These are phyloP conservation scores for Cyprinodon brontotheroides DNA, from an alignment of 2,113 vertebrate species.

Conservation along the genomic window DNA sequence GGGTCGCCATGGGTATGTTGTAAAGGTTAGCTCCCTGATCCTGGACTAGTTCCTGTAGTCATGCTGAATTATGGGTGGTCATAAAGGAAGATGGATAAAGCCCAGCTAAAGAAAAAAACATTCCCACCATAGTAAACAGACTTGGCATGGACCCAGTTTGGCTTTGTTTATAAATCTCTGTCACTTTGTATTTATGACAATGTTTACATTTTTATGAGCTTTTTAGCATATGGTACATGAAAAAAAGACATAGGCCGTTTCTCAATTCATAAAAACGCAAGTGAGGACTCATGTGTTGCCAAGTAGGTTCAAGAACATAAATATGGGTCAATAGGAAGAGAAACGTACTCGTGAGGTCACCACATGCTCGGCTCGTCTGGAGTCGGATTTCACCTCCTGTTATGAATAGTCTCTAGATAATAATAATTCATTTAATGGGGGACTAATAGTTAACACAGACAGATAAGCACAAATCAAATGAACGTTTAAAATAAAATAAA, in stretches of 20 bases:
- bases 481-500: no score
- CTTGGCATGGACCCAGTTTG: slow-evolving; percentile 22
- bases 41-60: background rate
- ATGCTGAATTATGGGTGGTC: slow-evolving; percentile 1
- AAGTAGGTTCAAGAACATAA: no score
- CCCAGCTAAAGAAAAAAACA: background rate
- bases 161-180: slow-evolving; percentile 22
- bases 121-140: background rate
- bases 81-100: background rate
- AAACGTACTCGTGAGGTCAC: no score
- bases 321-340: no score
- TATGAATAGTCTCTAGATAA: no score
- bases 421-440: no score
- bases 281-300: background rate
- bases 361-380: no score
- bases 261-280: background rate
- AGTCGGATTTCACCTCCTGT: no score
- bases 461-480: no score
- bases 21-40: slow-evolving; percentile 35
- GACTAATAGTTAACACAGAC: no score
- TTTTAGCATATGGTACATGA: slow-evolving; percentile 60
- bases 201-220: slow-evolving; percentile 60
- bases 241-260: slow-evolving; percentile 19
- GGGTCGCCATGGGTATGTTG: slow-evolving; percentile 62
- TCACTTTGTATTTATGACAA: slow-evolving; percentile 38